Evolutionary conservation across 2,113 vertebrate species (phyloP), one percentile per base, ranked within the genome.

Genomic region (Hoplias malabaricus): DNA sequence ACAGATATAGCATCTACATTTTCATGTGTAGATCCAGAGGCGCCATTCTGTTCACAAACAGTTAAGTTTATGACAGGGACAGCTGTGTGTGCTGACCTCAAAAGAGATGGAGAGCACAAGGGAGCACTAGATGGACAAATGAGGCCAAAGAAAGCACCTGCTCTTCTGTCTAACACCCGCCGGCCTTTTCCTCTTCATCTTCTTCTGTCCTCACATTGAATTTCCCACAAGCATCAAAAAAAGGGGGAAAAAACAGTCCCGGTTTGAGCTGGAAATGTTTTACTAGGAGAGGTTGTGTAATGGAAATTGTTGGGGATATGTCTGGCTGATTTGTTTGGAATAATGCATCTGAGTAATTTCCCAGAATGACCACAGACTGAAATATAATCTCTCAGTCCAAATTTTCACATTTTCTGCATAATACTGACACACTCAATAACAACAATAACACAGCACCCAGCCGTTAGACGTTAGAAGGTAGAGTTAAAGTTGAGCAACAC

Each of bases 21-120:
- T 21, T 53, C 61, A 48, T 0, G 2, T 36, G 40, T 48, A 70
- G 29, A 46, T 59, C 66, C 12, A 59, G 9, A 73, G 25, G 29
- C 38, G 38, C 59, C 50, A 79, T 27, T 19, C 42, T 34, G 61
- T 72, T 73, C 33, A 38, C 38, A 72, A 79, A 72, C 6, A 36
- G 36, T 79, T 71, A 73, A 56, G 79, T 82, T 72, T 72, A 72
- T 79, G 77, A 66, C 53, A 42, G 38, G 21, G 42, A 75, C 71
- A 82, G 72, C 81, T 82, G 81, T 79, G 68, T 74, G 72, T 19
- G 1, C 8, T 68, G 72, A 76, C 50, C 72, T 75, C 67, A 53
- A 67, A 67, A 46, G 69, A 40, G 74, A 65, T 34, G 19, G 70
- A 74, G 57, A 66, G 70, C 56, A 66, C 21, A 5, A 43, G 75